phyloP scores from a whole-genome alignment of 2,797 vertebrate genomes.

The Vipera latastei region DNA sequence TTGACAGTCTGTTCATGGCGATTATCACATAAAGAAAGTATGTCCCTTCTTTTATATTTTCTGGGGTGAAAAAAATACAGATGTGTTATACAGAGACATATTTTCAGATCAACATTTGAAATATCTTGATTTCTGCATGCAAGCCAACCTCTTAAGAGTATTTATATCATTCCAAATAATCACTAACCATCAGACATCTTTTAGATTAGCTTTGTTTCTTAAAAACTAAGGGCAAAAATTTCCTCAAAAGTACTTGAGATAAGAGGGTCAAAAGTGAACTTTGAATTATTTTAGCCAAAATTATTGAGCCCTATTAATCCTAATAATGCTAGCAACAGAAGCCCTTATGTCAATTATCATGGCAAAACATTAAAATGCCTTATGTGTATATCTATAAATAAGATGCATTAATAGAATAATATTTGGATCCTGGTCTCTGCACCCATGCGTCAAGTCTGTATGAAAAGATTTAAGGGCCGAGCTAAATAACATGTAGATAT shows the following conservation, averaged over 20 bases:
- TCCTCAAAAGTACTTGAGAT: conserved; percentile 15
- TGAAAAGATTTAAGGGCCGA: background rate
- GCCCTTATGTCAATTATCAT: background rate
- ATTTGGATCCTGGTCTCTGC: background rate
- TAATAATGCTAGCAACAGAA: background rate
- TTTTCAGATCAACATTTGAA: conserved; percentile 18
- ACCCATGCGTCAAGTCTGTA: background rate
- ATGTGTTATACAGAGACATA: background rate
- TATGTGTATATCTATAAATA: background rate
- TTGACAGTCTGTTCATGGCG: background rate
- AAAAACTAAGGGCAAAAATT: background rate
- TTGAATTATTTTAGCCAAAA: background rate
- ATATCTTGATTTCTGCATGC: conserved; percentile 17
- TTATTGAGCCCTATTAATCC: background rate
- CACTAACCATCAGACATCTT: conserved; percentile 20
- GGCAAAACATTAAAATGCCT: background rate
- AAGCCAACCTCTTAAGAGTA: background rate
- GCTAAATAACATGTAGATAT: background rate
- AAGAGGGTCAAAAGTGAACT: background rate
- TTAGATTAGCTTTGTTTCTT: conserved; percentile 7
- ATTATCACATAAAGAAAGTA: background rate
- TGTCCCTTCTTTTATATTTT: conserved; percentile 13
- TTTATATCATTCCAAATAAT: conserved; percentile 18
- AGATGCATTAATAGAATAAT: background rate
- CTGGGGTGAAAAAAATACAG: background rate